Percentiles rank a stretch among this genome's conserved stretches.
phyloP scores from a whole-genome alignment of 2,888 invertebrate species.

The Lochmaea crataegi region DNA sequence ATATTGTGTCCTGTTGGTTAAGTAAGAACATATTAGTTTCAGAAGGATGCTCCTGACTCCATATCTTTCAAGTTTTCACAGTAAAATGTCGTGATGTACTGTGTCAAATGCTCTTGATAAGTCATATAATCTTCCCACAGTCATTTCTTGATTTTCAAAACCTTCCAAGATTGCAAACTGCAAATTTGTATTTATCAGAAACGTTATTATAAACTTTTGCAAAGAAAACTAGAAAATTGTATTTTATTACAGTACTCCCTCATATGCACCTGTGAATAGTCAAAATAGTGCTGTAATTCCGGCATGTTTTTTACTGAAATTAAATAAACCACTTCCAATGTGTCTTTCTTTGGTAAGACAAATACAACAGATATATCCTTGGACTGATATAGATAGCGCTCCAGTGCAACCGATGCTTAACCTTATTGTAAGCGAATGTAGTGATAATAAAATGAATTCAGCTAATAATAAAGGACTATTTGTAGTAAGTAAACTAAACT shows the following conservation, averaged over 20 bases:
- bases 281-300: constrained; percentile 91
- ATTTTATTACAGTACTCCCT: constrained; percentile 72
- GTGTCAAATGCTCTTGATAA: no score
- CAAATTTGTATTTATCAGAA: no score
- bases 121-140: no score
- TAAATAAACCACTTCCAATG: constrained; percentile 88
- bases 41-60: no score
- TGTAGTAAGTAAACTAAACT: constrained; percentile 73
- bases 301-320: constrained; percentile 85
- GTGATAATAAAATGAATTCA: constrained; percentile 79
- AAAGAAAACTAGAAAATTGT: background rate
- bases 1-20: no score
- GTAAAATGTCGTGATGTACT: no score
- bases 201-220: background rate
- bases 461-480: constrained; percentile 83
- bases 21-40: no score
- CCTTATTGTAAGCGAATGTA: constrained; percentile 82
- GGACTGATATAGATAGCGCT: constrained; percentile 68
- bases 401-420: constrained; percentile 74
- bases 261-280: constrained; percentile 82
- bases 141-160: no score
- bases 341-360: constrained; percentile 78
- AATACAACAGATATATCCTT: constrained; percentile 73
- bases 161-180: no score
- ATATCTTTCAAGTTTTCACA: no score